These are phyloP conservation scores for Drymodes brunneopygia DNA, from an alignment of 2,113 vertebrate species.

Conservation along the genomic window DNA sequence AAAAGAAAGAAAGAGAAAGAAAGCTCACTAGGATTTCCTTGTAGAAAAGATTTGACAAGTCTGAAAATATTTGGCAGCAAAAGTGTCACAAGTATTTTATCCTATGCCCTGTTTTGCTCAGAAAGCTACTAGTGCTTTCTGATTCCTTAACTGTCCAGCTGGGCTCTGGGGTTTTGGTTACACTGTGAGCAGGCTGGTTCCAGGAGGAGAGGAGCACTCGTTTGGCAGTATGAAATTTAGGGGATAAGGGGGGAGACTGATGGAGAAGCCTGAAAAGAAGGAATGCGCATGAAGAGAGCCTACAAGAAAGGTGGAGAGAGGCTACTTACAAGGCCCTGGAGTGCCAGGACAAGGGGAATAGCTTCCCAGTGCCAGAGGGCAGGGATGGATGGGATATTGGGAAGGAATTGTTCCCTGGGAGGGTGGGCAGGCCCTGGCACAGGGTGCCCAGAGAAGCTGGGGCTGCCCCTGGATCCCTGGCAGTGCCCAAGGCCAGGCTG, in stretches of 20 bases:
- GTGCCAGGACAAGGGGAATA: neutral
- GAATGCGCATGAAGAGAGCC: neutral
- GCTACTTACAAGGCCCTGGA: neutral
- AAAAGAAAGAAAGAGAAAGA: too few species aligned
- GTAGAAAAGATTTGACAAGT: neutral
- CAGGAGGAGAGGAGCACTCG: neutral
- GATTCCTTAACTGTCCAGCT: neutral
- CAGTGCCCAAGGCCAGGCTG: neutral
- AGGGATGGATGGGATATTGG: neutral
- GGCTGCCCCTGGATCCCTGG: neutral
- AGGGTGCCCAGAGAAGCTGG: neutral
- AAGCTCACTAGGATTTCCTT: neutral
- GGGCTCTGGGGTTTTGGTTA: neutral
- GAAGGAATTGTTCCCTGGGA: neutral
- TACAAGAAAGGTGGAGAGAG: neutral
- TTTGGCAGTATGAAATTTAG: neutral
- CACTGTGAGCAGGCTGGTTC: neutral
- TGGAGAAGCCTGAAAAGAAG: neutral
- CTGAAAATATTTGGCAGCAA: neutral
- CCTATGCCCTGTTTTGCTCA: neutral
- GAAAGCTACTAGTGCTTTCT: neutral
- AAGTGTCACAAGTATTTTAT: neutral
- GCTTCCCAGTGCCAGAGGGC: neutral
- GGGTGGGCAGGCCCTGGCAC: neutral
- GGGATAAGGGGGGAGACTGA: neutral